These are phyloP conservation scores for Hepsetus odoe DNA, from an alignment of 2,113 vertebrate genomes.

Conservation along the genomic window DNA sequence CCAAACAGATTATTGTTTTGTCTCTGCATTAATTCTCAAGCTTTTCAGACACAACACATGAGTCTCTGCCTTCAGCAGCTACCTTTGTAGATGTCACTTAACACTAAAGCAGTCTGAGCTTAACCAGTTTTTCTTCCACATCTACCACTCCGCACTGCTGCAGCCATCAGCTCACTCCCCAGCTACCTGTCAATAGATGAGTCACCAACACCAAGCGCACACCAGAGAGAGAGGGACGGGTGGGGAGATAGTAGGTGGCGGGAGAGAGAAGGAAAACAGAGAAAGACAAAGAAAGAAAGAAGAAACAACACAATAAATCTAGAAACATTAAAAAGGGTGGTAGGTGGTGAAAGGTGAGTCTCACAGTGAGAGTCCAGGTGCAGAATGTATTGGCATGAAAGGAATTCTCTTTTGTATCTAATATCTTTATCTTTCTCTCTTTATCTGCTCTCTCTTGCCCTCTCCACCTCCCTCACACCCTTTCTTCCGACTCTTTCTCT, in stretches of 20 bases:
- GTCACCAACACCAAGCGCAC: constrained; percentile 48
- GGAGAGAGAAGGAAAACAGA: constrained; percentile 20
- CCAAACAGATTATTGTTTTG: neutral
- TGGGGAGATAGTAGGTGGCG: neutral
- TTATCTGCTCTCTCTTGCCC: neutral
- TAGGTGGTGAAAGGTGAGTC: constrained; percentile 31
- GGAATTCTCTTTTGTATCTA: neutral
- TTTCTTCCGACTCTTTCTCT: too few relatives aligned
- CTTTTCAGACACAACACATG: neutral
- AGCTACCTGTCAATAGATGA: constrained; percentile 53
- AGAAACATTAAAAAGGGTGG: constrained; percentile 55
- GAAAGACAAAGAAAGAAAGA: constrained; percentile 39
- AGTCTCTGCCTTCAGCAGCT: neutral
- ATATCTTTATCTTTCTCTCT: neutral
- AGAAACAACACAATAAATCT: constrained; percentile 20
- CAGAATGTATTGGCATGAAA: too few relatives aligned
- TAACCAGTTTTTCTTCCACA: constrained; percentile 27
- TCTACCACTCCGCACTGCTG: constrained; percentile 23
- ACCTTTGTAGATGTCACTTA: constrained; percentile 9
- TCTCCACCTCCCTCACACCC: too few relatives aligned
- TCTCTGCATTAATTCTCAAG: neutral
- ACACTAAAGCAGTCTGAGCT: constrained; percentile 15
- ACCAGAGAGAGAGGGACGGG: constrained; percentile 4
- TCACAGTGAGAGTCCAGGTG: neutral
- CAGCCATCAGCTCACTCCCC: constrained; percentile 33